Percentiles rank a stretch among this genome's conserved stretches.
phyloP scores from a whole-genome alignment of 1,140 invertebrate species.

The Hetaerina americana region DNA sequence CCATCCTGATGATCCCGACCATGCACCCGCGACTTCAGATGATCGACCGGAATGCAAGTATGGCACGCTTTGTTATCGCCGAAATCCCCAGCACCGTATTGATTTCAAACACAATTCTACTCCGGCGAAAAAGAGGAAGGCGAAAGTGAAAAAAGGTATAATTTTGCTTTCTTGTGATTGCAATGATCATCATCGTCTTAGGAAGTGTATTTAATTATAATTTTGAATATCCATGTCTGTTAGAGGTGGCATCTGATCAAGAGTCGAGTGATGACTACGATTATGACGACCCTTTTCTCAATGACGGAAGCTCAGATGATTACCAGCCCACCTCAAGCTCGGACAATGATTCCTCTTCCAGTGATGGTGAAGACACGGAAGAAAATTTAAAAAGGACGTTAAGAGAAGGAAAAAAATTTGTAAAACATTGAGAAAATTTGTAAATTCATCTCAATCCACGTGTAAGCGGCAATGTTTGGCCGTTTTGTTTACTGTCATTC shows the following conservation, averaged over 20 bases:
- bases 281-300: conserved; percentile 9
- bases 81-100: conserved; percentile 32
- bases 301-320: conserved; percentile 13
- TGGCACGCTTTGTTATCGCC: conserved; percentile 36
- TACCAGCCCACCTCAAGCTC: conserved; percentile 9
- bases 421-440: conserved; percentile 11
- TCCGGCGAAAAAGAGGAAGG: conserved; percentile 7
- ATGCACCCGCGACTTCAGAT: conserved; percentile 25
- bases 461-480: too few species aligned
- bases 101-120: conserved; percentile 34
- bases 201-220: not conserved
- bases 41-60: conserved; percentile 35
- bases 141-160: not conserved
- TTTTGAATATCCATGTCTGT: not conserved
- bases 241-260: not conserved
- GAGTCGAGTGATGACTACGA: conserved; percentile 8
- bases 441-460: too few species aligned
- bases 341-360: not conserved
- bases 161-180: not conserved
- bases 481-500: too few species aligned
- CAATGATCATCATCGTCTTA: too few species aligned
- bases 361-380: conserved; percentile 1
- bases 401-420: conserved; percentile 8
- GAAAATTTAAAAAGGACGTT: conserved; percentile 5
- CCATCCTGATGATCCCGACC: conserved; percentile 37